A percentile compares a stretch with the other conserved stretches of the same genome.
Conservation (phyloP, 2,797 vertebrate species). For the Micrastur ruficollis region DNA sequence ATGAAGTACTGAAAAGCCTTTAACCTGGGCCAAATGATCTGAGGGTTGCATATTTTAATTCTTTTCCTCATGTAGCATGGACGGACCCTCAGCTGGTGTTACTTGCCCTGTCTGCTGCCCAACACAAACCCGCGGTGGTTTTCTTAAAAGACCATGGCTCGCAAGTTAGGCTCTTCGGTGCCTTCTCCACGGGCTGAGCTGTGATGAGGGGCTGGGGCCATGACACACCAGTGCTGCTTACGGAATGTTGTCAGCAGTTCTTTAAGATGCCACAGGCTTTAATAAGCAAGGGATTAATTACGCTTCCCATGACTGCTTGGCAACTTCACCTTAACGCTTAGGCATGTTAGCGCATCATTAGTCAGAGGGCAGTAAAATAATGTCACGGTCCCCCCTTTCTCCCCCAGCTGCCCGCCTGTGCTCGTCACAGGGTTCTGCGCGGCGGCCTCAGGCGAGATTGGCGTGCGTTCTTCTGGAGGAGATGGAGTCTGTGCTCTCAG, state of each 20-base stretch:
- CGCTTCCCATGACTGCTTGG: not conserved
- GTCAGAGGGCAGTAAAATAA: not conserved
- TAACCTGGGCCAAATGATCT: not conserved
- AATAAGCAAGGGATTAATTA: conserved; percentile 40
- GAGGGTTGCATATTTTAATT: not conserved
- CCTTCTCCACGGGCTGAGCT: not conserved
- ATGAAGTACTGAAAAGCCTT: not conserved
- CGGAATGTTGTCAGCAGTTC: not conserved
- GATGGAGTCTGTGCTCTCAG: not conserved
- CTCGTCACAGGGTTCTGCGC: not conserved
- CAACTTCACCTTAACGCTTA: not conserved
- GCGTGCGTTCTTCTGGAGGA: not conserved
- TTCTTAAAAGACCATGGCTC: not conserved
- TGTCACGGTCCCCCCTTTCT: not conserved
- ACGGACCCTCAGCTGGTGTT: not conserved
- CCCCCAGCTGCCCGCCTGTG: not conserved
- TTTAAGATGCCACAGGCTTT: not conserved
- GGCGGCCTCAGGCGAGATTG: not conserved
- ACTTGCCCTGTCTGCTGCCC: accelerated
- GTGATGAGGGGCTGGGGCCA: not conserved
- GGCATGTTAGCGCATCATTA: not conserved
- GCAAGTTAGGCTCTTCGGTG: accelerated
- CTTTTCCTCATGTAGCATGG: not conserved
- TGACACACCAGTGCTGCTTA: not conserved
- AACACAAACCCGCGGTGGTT: not conserved